These are phyloP conservation scores for Agrenia bidenticulata DNA, from an alignment of 2,888 invertebrate species.

Conservation along the genomic window DNA sequence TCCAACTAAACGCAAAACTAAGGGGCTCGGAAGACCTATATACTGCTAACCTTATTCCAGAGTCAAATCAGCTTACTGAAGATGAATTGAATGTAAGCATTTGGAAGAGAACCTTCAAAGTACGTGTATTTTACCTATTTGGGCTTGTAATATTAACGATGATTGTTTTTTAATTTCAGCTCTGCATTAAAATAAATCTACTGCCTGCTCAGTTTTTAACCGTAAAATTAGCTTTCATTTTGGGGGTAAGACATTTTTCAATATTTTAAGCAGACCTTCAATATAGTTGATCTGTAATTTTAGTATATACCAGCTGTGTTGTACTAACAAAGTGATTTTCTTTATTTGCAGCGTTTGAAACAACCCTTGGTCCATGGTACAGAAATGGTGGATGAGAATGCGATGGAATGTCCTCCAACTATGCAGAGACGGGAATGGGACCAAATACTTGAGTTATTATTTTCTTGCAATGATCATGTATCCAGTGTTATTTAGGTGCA, in stretches of 20 bases:
- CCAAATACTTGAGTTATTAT: background rate
- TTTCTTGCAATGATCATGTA: background rate
- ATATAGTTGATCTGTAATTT: background rate
- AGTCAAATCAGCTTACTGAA: slow-evolving; percentile 28
- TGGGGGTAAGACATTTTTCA: slow-evolving; percentile 57
- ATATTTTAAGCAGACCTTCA: background rate
- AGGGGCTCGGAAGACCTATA: slow-evolving; percentile 52
- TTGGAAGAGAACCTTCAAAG: background rate
- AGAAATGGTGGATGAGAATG: background rate
- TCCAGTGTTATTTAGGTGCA: background rate
- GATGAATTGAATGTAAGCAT: slow-evolving; percentile 32
- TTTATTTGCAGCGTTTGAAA: background rate
- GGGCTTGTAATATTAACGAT: background rate
- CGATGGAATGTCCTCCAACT: background rate
- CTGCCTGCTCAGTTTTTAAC: slow-evolving; percentile 73
- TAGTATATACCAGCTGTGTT: background rate
- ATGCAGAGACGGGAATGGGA: background rate
- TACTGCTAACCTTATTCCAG: slow-evolving; percentile 47
- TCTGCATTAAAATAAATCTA: slow-evolving; percentile 41
- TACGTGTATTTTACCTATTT: background rate
- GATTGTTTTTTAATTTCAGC: slow-evolving; percentile 29
- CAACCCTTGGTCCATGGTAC: background rate
- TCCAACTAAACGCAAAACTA: slow-evolving; percentile 48
- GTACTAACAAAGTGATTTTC: too few relatives aligned
- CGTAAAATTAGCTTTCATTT: slow-evolving; percentile 80